phyloP scores from a whole-genome alignment of 1,140 invertebrate species.

The Caenorhabditis tropicalis region DNA sequence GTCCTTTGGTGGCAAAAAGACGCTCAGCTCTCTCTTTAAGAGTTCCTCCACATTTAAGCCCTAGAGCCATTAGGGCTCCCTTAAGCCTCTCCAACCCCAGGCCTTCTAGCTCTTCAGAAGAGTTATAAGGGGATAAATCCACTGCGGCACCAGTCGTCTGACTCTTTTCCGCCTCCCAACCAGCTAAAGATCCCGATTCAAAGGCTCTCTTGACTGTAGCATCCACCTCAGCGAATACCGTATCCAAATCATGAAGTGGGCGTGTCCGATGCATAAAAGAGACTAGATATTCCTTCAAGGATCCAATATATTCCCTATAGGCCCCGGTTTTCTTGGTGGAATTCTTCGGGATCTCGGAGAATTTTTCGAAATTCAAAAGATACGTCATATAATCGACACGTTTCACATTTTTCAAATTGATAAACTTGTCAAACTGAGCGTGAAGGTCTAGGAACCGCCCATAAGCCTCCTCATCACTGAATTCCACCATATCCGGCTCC shows the following conservation, averaged over 20 bases:
- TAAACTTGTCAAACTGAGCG: constrained; percentile 91
- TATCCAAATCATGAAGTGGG: constrained; percentile 86
- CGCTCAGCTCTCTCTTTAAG: constrained; percentile 93
- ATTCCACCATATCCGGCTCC: constrained; percentile 79
- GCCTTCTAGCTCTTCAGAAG: constrained; percentile 92
- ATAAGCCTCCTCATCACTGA: constrained; percentile 99
- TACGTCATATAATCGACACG: constrained; percentile 96
- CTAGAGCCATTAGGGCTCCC: constrained; percentile 93
- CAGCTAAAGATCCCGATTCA: constrained; percentile 36
- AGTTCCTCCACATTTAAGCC: constrained; percentile 94
- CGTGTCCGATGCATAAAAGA: constrained; percentile 86
- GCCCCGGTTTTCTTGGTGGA: constrained; percentile 66
- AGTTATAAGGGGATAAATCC: constrained; percentile 90
- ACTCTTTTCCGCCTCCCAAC: constrained; percentile 27
- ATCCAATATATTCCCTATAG: constrained; percentile 79
- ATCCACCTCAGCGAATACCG: constrained; percentile 67
- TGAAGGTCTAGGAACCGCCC: constrained; percentile 96
- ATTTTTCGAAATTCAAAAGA: constrained; percentile 89
- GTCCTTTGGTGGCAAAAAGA: constrained; percentile 92
- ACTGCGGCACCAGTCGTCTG: constrained; percentile 72
- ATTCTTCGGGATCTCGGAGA: constrained; percentile 90
- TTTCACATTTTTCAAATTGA: constrained; percentile 95
- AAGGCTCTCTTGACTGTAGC: constrained; percentile 51
- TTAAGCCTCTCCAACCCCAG: constrained; percentile 95
- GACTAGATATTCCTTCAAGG: constrained; percentile 85